Evolutionary conservation across 2,797 vertebrate genomes (phyloP), one percentile per base, ranked within the genome.

Genomic region (Melopsittacus undulatus): DNA sequence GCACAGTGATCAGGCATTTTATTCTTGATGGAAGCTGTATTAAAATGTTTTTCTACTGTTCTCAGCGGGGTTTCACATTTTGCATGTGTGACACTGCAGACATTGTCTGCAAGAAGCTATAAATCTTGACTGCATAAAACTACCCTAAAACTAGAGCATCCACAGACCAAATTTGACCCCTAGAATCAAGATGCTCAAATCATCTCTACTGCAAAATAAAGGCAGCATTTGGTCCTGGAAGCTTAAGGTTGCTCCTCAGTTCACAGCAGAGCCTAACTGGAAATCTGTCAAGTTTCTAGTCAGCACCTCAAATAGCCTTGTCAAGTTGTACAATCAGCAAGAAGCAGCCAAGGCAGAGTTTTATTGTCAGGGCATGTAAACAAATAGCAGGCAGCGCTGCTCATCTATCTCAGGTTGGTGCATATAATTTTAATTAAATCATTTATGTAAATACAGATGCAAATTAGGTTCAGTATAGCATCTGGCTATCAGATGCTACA

Each of bases 381-480:
- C 67, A 96, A 87, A 54, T 66, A 95, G 34, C 42, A 94, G 49
- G 59, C 72, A 87, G 72, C 42, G 57, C 62, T 89, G 81, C 73
- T 92, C 69, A 81, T 91, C 57, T 63, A 85, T 51, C 81, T 92
- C 75, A 87, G 83, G 43, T 34, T 63, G 68, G 24, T 90, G 93
- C 75, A 52, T 67, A 89, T 87, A 75, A 94, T 96, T 95, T 93
- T 94, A 94, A 97, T 95, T 94, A 96, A 94, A 87, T 73, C 90
- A 94, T 94, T 93, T 96, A 95, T 96, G 92, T 93, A 95, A 96
- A 95, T 95, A 96, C 78, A 95, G 72, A 93, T 93, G 96, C 78
- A 96, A 96, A 95, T 92, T 64, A 91, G 52, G 43, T 90, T 92
- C 78, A 85, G 42, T 72, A 92, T 83, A 92, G 88, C 88, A 95